A percentile compares a stretch with the other conserved stretches of the same genome.
phyloP scores from a whole-genome alignment of 2,888 invertebrate species.

The Idaea straminata region DNA sequence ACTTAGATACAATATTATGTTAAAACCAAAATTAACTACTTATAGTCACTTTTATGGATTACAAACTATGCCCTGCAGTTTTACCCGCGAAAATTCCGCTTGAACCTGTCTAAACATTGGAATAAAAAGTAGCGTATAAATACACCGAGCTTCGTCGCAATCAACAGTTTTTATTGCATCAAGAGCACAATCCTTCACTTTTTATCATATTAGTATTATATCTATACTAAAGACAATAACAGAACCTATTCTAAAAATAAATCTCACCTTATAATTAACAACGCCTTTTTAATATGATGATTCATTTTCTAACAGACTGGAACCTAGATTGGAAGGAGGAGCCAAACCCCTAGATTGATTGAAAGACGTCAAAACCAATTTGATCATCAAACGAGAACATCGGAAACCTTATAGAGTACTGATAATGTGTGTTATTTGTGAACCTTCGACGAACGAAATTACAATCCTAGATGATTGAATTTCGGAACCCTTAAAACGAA shows the following conservation, averaged over 20 bases:
- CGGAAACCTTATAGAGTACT: not conserved
- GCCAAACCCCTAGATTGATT: conserved; percentile 21
- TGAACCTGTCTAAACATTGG: no score
- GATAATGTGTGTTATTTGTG: not conserved
- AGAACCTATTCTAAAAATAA: not conserved
- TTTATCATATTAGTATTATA: no score
- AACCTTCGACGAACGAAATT: not conserved
- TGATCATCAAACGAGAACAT: not conserved
- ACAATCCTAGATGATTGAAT: not conserved
- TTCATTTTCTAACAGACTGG: not conserved
- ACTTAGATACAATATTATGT: no score
- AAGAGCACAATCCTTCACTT: no score
- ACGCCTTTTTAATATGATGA: not conserved
- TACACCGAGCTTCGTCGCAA: no score
- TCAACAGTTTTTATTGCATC: no score
- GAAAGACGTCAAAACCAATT: not conserved
- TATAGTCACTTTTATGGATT: no score
- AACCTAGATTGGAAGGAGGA: conserved; percentile 4
- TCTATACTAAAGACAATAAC: no score
- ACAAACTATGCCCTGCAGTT: not conserved
- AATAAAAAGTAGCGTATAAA: no score
- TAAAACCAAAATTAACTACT: no score
- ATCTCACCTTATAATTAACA: not conserved
- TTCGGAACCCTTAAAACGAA: not conserved
- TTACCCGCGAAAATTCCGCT: not conserved